These are phyloP conservation scores for Tethea ocularis DNA, from an alignment of 2,888 invertebrate species.

Conservation along the genomic window DNA sequence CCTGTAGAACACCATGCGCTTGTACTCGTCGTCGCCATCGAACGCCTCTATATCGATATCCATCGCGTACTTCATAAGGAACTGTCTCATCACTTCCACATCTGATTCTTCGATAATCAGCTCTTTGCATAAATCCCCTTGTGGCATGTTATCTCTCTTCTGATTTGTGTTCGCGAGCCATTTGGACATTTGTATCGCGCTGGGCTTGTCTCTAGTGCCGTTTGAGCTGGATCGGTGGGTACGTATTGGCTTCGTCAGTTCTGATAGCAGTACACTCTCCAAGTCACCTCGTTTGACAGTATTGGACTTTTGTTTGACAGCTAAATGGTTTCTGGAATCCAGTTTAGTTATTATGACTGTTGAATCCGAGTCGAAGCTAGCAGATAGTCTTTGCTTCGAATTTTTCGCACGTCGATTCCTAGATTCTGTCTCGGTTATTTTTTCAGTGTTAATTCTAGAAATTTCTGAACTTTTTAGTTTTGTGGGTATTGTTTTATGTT, in stretches of 20 bases:
- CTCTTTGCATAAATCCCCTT: conserved; percentile 35
- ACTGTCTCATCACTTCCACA: conserved; percentile 38
- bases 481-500: too few species aligned
- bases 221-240: neutral
- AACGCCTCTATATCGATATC: conserved; percentile 41
- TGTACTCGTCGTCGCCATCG: conserved; percentile 47
- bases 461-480: too few species aligned
- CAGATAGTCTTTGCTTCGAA: neutral
- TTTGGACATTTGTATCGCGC: neutral
- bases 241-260: neutral
- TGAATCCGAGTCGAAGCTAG: neutral
- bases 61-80: conserved; percentile 32
- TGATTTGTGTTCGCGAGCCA: neutral
- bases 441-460: too few species aligned
- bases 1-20: conserved; percentile 43
- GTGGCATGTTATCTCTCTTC: neutral
- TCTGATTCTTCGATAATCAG: conserved; percentile 45
- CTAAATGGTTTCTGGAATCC: too few species aligned
- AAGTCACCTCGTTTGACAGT: too few species aligned
- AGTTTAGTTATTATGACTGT: too few species aligned
- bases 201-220: neutral
- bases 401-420: neutral
- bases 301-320: too few species aligned
- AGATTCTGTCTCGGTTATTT: neutral
- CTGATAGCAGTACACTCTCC: too few species aligned